These are phyloP conservation scores for Melipona quadrifasciata DNA, from an alignment of 1,140 invertebrate genomes.

Conservation along the genomic window DNA sequence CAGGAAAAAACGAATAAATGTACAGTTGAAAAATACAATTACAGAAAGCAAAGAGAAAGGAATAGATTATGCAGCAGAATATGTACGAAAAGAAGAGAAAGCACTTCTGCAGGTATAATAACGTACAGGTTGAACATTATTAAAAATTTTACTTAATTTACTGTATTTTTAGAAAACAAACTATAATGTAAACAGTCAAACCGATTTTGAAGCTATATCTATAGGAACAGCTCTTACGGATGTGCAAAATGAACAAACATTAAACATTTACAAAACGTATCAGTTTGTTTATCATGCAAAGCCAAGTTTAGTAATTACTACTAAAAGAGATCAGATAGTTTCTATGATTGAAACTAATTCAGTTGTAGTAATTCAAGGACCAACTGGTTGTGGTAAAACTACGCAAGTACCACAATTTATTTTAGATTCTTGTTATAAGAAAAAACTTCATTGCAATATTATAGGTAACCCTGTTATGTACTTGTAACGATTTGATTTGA, in stretches of 20 bases:
- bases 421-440: constrained; percentile 86
- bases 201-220: constrained; percentile 70
- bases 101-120: constrained; percentile 66
- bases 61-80: constrained; percentile 70
- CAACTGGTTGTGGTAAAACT: constrained; percentile 91
- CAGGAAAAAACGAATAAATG: constrained; percentile 17
- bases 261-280: constrained; percentile 73
- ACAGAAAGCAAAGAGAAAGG: constrained; percentile 20
- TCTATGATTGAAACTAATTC: constrained; percentile 85
- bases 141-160: constrained; percentile 18
- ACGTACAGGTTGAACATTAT: constrained; percentile 5
- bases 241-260: constrained; percentile 55
- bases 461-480: constrained; percentile 76
- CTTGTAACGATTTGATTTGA: not conserved
- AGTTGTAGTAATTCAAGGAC: constrained; percentile 92
- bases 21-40: not conserved
- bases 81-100: constrained; percentile 70
- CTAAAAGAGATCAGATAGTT: constrained; percentile 81
- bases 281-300: constrained; percentile 70
- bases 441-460: constrained; percentile 88
- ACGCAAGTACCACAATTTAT: constrained; percentile 95
- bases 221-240: constrained; percentile 63
- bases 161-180: constrained; percentile 45
- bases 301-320: constrained; percentile 62
- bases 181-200: not conserved